These are phyloP conservation scores for Drosophila paulistorum DNA, from an alignment of 1,140 invertebrate species.

Conservation along the genomic window DNA sequence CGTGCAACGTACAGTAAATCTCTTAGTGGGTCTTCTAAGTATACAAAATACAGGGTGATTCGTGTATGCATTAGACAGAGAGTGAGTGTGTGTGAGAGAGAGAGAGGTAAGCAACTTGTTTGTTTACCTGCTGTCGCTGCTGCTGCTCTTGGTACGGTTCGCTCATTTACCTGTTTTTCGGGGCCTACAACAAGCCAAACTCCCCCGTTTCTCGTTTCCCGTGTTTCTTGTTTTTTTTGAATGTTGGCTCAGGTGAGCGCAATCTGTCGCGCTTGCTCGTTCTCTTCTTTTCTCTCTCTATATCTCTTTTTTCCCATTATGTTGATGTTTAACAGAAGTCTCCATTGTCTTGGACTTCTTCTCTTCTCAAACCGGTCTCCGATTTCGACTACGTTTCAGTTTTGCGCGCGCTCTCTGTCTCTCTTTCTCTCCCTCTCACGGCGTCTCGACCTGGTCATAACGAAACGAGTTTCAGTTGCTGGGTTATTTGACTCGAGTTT, in stretches of 20 bases:
- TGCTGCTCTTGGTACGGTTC: conserved; percentile 29
- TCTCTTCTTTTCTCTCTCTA: not conserved
- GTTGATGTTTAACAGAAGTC: not conserved
- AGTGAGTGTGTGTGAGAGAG: not conserved
- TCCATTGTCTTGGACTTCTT: conserved; percentile 12
- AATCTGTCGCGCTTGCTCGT: conserved; percentile 9
- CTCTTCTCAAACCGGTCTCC: conserved; percentile 21
- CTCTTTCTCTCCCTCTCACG: conserved; percentile 4
- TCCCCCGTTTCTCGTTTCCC: conserved; percentile 51
- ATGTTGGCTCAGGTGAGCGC: conserved; percentile 49
- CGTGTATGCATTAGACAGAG: conserved; percentile 3
- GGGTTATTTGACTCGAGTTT: conserved; percentile 58
- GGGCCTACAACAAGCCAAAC: conserved; percentile 56
- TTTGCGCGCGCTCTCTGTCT: not conserved
- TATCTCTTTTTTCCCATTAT: conserved; percentile 11
- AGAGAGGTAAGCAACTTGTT: conserved; percentile 32
- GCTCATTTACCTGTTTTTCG: conserved; percentile 60
- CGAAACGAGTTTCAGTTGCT: conserved; percentile 78
- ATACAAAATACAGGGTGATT: conserved; percentile 52
- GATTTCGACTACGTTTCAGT: conserved; percentile 1
- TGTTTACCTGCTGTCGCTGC: conserved; percentile 63
- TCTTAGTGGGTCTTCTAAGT: not conserved
- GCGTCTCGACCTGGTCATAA: conserved; percentile 44
- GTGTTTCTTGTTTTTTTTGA: conserved; percentile 22
- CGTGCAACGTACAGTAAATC: conserved; percentile 25